Evolutionary conservation across 2,888 invertebrate species (phyloP).

Genomic region (Leptopilina drosophilae): DNA sequence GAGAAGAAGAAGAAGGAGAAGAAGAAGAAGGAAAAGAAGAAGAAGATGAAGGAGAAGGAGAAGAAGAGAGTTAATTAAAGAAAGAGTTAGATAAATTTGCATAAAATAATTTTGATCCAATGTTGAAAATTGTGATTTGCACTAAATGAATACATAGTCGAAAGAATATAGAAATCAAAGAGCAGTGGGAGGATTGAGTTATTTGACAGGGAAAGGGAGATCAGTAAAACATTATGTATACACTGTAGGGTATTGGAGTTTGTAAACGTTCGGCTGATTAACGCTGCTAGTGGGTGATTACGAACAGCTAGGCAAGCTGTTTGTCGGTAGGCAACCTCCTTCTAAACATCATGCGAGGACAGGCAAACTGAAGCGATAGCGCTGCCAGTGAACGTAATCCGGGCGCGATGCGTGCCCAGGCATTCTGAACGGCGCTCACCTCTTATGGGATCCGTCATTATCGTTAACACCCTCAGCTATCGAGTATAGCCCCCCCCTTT

Average conservation of each 20-base stretch:
- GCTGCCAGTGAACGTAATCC: conserved; percentile 66
- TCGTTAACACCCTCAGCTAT: conserved; percentile 62
- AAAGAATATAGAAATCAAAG: conserved; percentile 25
- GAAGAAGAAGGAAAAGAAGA: too few relatives aligned
- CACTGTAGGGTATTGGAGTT: conserved; percentile 50
- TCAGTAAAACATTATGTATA: conserved; percentile 36
- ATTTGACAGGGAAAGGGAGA: not conserved
- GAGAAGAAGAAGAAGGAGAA: too few relatives aligned
- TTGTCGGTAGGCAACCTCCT: conserved; percentile 39
- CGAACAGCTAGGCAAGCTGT: conserved; percentile 36
- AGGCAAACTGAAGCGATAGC: conserved; percentile 55
- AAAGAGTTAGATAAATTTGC: too few relatives aligned
- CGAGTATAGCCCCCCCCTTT: conserved; percentile 33
- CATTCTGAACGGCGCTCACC: conserved; percentile 68
- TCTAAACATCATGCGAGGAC: conserved; percentile 42
- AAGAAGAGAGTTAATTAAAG: too few relatives aligned
- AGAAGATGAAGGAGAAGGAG: too few relatives aligned
- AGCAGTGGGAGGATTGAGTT: conserved; percentile 13
- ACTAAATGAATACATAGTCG: not conserved
- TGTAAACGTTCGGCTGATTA: conserved; percentile 64
- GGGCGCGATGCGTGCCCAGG: conserved; percentile 67
- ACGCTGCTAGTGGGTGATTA: conserved; percentile 59
- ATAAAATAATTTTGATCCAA: not conserved
- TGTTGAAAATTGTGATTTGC: too few relatives aligned
- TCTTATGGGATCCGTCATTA: conserved; percentile 68